phyloP scores from a whole-genome alignment of 1,140 invertebrate species.

The Bombus vancouverensis region DNA sequence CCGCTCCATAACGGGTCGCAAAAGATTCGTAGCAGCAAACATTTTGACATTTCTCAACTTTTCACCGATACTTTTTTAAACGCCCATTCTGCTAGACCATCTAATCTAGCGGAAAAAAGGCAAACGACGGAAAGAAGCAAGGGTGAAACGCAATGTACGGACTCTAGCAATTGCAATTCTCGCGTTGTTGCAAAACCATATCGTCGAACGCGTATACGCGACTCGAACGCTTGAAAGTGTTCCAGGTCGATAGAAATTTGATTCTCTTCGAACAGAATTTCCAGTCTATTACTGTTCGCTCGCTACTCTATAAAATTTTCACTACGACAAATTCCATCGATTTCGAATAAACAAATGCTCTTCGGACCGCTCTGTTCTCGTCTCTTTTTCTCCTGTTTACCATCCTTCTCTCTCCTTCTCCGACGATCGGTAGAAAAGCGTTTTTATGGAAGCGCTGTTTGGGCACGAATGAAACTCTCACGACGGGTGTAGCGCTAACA shows the following conservation, averaged over 20 bases:
- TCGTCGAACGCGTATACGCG: not conserved
- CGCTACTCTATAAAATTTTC: constrained; percentile 39
- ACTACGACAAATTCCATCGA: constrained; percentile 46
- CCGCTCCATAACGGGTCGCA: too few relatives aligned
- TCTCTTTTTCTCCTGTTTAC: not conserved
- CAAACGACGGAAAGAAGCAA: not conserved
- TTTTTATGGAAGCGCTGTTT: constrained; percentile 28
- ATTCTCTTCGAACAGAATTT: constrained; percentile 24
- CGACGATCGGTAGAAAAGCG: not conserved
- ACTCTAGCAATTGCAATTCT: not conserved
- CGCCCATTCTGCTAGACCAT: not conserved
- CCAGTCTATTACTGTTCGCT: constrained; percentile 26
- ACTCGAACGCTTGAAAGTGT: constrained; percentile 1
- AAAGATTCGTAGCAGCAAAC: not conserved
- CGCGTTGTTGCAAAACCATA: constrained; percentile 2
- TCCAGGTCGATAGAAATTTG: constrained; percentile 37
- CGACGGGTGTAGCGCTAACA: constrained; percentile 17
- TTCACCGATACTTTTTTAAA: too few relatives aligned
- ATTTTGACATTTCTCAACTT: not conserved
- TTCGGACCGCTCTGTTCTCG: not conserved
- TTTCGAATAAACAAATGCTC: constrained; percentile 46
- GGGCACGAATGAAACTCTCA: constrained; percentile 27
- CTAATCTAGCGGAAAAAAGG: not conserved
- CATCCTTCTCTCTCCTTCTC: not conserved
- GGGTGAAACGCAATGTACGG: not conserved